Percentiles rank a stretch among this genome's conserved stretches.
Conservation (phyloP, 2,888 invertebrate species). For the Tenthredo livida region DNA sequence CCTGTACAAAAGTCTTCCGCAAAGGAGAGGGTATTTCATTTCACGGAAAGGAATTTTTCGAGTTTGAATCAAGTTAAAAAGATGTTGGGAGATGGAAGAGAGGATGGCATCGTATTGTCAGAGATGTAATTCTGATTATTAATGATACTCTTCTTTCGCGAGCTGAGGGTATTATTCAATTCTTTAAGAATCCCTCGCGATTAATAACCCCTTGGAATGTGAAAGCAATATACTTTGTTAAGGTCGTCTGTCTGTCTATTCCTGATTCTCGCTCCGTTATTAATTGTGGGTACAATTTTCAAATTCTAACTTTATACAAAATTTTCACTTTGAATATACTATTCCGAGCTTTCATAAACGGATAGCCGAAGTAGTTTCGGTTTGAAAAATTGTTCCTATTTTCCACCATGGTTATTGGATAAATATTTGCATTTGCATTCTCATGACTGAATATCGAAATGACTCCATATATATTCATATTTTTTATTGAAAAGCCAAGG, state of each 20-base stretch:
- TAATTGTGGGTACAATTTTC: background rate
- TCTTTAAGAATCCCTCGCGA: conserved; percentile 64
- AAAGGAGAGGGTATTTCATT: conserved; percentile 37
- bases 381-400: background rate
- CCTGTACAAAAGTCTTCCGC: conserved; percentile 31
- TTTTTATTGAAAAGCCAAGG: background rate
- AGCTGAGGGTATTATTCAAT: conserved; percentile 64
- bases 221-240: conserved; percentile 46
- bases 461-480: background rate
- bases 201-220: conserved; percentile 62
- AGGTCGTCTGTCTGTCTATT: background rate
- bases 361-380: background rate
- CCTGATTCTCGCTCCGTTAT: conserved; percentile 24
- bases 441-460: background rate
- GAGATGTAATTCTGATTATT: conserved; percentile 69
- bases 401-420: background rate
- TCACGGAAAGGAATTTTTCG: conserved; percentile 49
- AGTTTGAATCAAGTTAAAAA: conserved; percentile 34
- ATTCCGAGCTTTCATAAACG: background rate
- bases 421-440: background rate
- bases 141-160: conserved; percentile 63
- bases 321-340: background rate
- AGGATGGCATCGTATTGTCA: conserved; percentile 50
- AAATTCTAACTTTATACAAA: background rate
- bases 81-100: conserved; percentile 29